phyloP scores from a whole-genome alignment of 2,797 vertebrate genomes.

The Kryptolebias ocellatus region DNA sequence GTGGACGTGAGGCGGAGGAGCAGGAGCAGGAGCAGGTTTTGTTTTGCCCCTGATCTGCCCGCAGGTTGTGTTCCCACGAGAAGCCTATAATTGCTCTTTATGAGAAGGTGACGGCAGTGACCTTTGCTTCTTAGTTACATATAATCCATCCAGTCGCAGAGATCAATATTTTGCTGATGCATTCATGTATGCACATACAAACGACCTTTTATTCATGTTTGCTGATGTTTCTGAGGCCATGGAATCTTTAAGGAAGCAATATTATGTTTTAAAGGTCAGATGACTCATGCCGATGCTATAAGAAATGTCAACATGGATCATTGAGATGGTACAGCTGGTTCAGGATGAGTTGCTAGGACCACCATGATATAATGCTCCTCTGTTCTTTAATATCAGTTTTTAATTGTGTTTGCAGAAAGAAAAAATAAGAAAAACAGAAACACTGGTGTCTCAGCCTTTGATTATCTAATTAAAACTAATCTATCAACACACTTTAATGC shows the following conservation, averaged over 20 bases:
- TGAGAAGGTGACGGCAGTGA: constrained; percentile 2
- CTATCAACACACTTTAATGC: background rate
- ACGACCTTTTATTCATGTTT: background rate
- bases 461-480: too few species aligned
- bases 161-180: constrained; percentile 13
- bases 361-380: background rate
- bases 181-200: background rate
- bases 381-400: background rate
- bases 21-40: background rate
- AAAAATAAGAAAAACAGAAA: too few species aligned
- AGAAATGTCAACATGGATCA: constrained; percentile 23
- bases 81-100: background rate
- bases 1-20: background rate
- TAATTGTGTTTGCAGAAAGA: background rate
- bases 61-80: background rate
- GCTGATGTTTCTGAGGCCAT: background rate
- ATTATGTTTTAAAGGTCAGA: background rate
- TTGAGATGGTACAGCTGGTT: background rate
- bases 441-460: too few species aligned
- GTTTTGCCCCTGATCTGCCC: background rate
- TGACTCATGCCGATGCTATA: background rate
- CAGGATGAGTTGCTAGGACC: background rate
- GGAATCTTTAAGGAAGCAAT: background rate
- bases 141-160: background rate
- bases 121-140: constrained; percentile 2